These are phyloP conservation scores for Dicrurus megarhynchus DNA, from an alignment of 2,113 vertebrate species.

Conservation along the genomic window DNA sequence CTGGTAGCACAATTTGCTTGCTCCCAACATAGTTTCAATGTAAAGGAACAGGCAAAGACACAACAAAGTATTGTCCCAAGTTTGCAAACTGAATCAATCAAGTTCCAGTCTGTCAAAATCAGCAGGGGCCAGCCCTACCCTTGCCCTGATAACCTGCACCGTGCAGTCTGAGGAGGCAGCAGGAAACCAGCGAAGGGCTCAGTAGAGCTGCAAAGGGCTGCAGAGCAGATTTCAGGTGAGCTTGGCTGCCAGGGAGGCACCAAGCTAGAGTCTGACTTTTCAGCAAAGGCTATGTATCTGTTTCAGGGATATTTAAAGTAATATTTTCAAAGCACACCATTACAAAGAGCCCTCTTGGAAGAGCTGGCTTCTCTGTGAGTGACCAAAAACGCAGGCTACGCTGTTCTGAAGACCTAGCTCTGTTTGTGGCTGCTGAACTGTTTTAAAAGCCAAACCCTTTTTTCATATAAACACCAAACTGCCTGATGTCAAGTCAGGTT, in stretches of 20 bases:
- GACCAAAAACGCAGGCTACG: neutral
- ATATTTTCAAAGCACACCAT: neutral
- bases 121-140: neutral
- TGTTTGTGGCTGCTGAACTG: slow-evolving; percentile 8
- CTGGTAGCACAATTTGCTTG: neutral
- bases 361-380: neutral
- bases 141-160: neutral
- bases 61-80: neutral
- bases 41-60: neutral
- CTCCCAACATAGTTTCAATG: neutral
- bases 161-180: neutral
- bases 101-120: neutral
- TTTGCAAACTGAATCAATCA: neutral
- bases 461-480: slow-evolving; percentile 51
- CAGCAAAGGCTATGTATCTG: neutral
- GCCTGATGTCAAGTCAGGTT: slow-evolving; percentile 35
- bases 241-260: neutral
- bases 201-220: neutral
- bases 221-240: neutral
- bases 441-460: slow-evolving; percentile 43
- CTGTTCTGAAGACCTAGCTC: neutral
- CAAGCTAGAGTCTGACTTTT: neutral
- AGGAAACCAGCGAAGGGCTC: neutral
- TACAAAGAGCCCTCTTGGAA: neutral
- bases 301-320: neutral